Percentiles rank a stretch among this genome's conserved stretches.
Evolutionary conservation across 2,797 vertebrate genomes (phyloP).

Genomic region (Chaetodon trifasciatus): DNA sequence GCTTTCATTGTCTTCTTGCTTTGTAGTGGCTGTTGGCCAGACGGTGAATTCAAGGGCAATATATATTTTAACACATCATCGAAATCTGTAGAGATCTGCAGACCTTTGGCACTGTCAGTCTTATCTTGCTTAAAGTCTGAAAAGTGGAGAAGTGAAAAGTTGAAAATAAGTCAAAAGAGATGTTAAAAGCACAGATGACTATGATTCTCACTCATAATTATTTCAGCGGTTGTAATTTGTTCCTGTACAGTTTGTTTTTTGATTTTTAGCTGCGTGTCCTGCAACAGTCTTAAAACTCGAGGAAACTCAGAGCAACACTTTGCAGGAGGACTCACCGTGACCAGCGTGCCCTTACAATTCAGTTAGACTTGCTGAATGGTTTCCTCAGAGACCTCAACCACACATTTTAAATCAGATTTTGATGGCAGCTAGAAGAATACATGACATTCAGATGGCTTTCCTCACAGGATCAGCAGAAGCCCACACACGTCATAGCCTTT

Average conservation of each 20-base stretch:
- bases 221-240: background rate
- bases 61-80: slow-evolving; percentile 36
- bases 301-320: slow-evolving; percentile 24
- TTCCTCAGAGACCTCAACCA: slow-evolving; percentile 59
- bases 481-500: slow-evolving; percentile 77
- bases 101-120: slow-evolving; percentile 14
- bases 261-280: background rate
- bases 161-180: slow-evolving; percentile 15
- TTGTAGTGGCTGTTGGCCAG: slow-evolving; percentile 37
- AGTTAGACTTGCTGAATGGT: slow-evolving; percentile 52
- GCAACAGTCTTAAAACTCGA: slow-evolving; percentile 18
- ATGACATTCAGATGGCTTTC: slow-evolving; percentile 75
- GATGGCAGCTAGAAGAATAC: slow-evolving; percentile 69
- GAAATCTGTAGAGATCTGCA: slow-evolving; percentile 10
- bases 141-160: slow-evolving; percentile 16
- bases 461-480: slow-evolving; percentile 74
- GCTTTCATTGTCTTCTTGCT: slow-evolving; percentile 30
- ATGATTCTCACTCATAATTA: background rate
- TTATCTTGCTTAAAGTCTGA: background rate
- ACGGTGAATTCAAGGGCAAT: slow-evolving; percentile 40
- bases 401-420: slow-evolving; percentile 67
- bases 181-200: slow-evolving; percentile 3
- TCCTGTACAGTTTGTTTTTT: background rate
- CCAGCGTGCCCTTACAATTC: slow-evolving; percentile 35
- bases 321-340: slow-evolving; percentile 20